phyloP scores from a whole-genome alignment of 92 coral and sea anemone species.

The Scolanthus callimorphus region DNA sequence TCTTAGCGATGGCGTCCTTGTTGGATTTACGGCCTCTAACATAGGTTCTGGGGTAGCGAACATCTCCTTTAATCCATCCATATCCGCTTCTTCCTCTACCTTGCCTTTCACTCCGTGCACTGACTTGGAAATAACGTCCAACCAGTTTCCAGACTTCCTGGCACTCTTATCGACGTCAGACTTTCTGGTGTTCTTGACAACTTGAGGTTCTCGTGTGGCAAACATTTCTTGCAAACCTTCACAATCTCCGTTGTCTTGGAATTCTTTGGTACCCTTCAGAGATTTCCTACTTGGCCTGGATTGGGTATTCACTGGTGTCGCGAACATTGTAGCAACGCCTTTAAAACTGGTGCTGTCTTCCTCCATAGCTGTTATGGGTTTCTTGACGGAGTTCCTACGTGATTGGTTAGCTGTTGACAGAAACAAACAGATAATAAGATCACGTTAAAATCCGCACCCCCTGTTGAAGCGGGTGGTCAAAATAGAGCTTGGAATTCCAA shows the following conservation, averaged over 20 bases:
- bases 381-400: background rate
- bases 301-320: constrained; percentile 41
- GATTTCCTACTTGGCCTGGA: too few relatives aligned
- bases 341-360: constrained; percentile 7
- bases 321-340: constrained; percentile 40
- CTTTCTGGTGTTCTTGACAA: constrained; percentile 12
- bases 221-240: constrained; percentile 53
- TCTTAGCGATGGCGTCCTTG: constrained; percentile 70
- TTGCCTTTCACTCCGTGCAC: constrained; percentile 31
- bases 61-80: constrained; percentile 54
- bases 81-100: constrained; percentile 28
- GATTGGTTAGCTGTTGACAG: background rate
- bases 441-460: too few relatives aligned
- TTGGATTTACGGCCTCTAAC: constrained; percentile 1
- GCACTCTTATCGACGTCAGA: too few relatives aligned
- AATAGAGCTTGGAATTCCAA: too few relatives aligned
- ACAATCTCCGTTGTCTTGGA: constrained; percentile 3
- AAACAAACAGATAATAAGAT: too few relatives aligned
- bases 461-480: too few relatives aligned
- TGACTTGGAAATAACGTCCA: constrained; percentile 59
- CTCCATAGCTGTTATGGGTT: background rate
- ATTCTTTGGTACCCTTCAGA: constrained; percentile 27
- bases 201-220: constrained; percentile 28
- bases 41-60: constrained; percentile 21
- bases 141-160: constrained; percentile 55